A percentile compares a stretch with the other conserved stretches of the same genome.
phyloP scores from a whole-genome alignment of 2,888 invertebrate species.

The Tinea trinotella region DNA sequence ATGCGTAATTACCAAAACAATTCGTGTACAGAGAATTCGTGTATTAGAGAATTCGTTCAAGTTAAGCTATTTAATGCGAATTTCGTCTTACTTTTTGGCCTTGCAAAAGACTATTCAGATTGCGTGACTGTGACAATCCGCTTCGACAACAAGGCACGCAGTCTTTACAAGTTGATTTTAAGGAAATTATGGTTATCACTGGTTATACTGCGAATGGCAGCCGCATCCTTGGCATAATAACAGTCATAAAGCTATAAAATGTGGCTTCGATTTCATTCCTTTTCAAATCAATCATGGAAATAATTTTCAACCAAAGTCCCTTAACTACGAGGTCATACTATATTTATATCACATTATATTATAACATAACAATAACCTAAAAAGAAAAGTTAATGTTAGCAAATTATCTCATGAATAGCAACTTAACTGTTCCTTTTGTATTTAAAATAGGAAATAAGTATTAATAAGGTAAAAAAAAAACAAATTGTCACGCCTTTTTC shows the following conservation, averaged over 20 bases:
- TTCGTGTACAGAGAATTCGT: background rate
- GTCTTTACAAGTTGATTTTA: background rate
- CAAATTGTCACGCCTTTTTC: no score
- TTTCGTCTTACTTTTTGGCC: conserved; percentile 9
- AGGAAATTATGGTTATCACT: background rate
- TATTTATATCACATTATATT: no score
- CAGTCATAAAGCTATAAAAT: background rate
- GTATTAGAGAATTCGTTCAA: background rate
- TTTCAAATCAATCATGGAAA: no score
- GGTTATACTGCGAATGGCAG: background rate
- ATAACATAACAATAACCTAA: no score
- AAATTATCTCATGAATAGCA: no score
- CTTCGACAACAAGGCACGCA: background rate
- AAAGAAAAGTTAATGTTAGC: no score
- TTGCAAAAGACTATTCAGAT: conserved; percentile 16
- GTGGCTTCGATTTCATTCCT: background rate
- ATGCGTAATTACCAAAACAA: background rate
- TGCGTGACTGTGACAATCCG: conserved; percentile 17
- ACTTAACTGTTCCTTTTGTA: no score
- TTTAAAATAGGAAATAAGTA: no score
- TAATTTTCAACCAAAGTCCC: no score
- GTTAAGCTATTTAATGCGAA: background rate
- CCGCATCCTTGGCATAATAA: background rate
- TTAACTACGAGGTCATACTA: no score
- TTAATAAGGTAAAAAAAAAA: no score